Percentiles rank a stretch among this genome's conserved stretches.
Conservation (phyloP, 2,888 invertebrate genomes). For the Bellardia pandia region DNA sequence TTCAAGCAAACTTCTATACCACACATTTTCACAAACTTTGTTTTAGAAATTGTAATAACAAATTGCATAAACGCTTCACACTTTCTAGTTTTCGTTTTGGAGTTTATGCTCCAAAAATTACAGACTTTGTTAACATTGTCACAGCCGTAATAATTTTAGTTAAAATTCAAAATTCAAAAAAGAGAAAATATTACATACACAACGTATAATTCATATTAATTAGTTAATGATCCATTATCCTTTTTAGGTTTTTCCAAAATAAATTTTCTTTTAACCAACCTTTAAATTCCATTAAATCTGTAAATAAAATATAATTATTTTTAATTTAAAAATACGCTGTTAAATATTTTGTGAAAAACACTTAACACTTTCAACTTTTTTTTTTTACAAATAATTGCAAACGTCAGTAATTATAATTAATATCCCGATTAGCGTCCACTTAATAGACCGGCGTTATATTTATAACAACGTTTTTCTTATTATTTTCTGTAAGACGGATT, state of each 20-base stretch:
- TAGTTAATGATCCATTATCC: neutral
- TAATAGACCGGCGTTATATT: constrained; percentile 11
- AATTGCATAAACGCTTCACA: too few species aligned
- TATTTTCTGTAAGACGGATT: constrained; percentile 20
- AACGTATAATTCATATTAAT: too few species aligned
- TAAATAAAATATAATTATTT: neutral
- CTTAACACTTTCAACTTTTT: neutral
- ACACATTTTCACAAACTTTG: too few species aligned
- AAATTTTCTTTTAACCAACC: constrained; percentile 62
- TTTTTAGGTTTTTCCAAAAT: neutral
- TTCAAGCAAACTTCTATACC: too few species aligned
- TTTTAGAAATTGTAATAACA: too few species aligned
- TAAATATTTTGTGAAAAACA: constrained; percentile 20
- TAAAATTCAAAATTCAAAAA: too few species aligned
- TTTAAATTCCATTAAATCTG: constrained; percentile 73
- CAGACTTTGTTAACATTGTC: too few species aligned
- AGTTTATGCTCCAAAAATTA: too few species aligned
- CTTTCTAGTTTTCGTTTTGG: too few species aligned
- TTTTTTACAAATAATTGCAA: constrained; percentile 7
- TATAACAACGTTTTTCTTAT: neutral
- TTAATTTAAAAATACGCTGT: neutral
- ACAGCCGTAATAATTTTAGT: too few species aligned
- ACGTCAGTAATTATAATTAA: constrained; percentile 40
- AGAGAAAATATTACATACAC: too few species aligned
- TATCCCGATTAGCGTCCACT: constrained; percentile 51